Conservation (phyloP, 2,888 invertebrate genomes). For the Cyclophora punctaria region DNA sequence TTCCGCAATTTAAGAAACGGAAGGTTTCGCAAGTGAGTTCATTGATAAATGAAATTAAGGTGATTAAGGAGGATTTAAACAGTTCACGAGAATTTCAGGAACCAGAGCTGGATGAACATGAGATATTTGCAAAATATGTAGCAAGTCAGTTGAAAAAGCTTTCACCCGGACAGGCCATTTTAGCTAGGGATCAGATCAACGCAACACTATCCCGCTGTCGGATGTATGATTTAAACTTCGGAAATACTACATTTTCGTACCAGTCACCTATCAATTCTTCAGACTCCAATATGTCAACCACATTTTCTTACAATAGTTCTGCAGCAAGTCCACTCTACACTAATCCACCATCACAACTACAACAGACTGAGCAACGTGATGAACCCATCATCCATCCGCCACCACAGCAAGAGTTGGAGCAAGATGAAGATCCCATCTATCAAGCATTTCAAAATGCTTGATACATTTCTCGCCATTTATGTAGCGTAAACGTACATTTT, state of each 20-base stretch:
- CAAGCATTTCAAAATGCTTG: background rate
- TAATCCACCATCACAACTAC: constrained; percentile 6
- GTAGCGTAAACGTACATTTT: constrained; percentile 11
- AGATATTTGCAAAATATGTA: constrained; percentile 1
- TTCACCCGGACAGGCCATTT: background rate
- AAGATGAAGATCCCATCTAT: constrained; percentile 5
- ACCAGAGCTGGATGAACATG: constrained; percentile 1
- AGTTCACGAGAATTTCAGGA: constrained; percentile 1
- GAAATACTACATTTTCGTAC: constrained; percentile 1
- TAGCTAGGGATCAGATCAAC: constrained; percentile 1
- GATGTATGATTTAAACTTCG: constrained; percentile 1
- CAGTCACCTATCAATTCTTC: constrained; percentile 7
- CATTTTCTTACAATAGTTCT: constrained; percentile 10
- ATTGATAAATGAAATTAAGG: background rate
- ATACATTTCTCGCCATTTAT: constrained; percentile 7
- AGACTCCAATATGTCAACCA: constrained; percentile 5
- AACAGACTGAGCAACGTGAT: constrained; percentile 7
- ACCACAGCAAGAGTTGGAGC: constrained; percentile 8
- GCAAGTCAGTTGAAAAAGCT: background rate
- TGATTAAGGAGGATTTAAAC: constrained; percentile 1
- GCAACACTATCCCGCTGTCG: constrained; percentile 1
- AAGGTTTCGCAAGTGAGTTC: background rate
- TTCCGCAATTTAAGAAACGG: constrained; percentile 4
- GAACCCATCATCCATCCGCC: constrained; percentile 8
- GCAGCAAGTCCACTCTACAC: constrained; percentile 9